Evolutionary conservation across 2,888 invertebrate species (phyloP), one percentile per base, ranked within the genome.

Genomic region (Erynnis tages): DNA sequence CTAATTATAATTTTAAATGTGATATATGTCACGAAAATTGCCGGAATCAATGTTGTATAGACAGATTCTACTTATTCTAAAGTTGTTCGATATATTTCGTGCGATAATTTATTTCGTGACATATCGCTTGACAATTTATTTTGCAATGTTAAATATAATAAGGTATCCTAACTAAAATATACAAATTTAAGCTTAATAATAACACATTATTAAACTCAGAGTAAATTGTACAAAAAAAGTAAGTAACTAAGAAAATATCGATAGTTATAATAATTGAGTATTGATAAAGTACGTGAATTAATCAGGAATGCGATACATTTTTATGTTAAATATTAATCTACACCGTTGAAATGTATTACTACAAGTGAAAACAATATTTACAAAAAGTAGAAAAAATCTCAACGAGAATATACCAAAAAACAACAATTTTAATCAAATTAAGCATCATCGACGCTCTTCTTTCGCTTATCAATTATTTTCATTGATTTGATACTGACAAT

Each of bases 221-320:
- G 25, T 21, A 49, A 25, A 45, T 55, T 54, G 47, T 58, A 58
- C 53, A 48, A 49, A 44, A 49, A 19, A n/a, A n/a, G n/a, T n/a
- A n/a, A 16, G 7, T 41, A 41, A 34, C 58, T 57, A 54, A 37
- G 38, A 27, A 29, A 10, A 19, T 40, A 50, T 50, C 55, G 19
- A 43, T 17, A 45, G 29, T 41, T 58, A 58, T 44, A 38, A 49
- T 62, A 61, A 53, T 61, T 67, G 67, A 67, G 67, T 67, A 67
- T 67, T 67, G 44, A 57, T 54, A 54, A 55, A 56, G 53, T 46
- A 54, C 41, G 30, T 46, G 44, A 54, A 53, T 52, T 43, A 35
- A 57, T 40, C 37, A 30, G 38, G 32, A 53, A 53, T 54, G 53
- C 54, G 25, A 54, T 41, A 59, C 37, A 45, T 35, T 21, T 30